Percentiles rank a stretch among this genome's conserved stretches.
Conservation (phyloP, 2,113 vertebrate genomes). For the Pomatostomus ruficeps region DNA sequence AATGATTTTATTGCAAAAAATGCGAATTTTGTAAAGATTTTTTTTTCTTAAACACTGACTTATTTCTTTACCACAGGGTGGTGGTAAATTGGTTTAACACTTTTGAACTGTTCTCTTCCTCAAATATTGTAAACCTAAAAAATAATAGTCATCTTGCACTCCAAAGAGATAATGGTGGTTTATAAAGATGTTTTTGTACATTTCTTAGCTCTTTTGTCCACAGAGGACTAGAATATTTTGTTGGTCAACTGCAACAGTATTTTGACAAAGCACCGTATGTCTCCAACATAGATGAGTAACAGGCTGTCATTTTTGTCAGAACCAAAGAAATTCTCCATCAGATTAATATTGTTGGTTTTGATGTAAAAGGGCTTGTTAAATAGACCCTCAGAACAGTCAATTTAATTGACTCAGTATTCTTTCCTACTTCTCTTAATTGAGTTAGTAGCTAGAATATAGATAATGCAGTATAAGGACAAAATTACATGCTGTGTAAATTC, state of each 20-base stretch:
- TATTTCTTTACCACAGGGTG: neutral
- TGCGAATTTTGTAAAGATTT: neutral
- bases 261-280: neutral
- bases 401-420: constrained; percentile 4
- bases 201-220: neutral
- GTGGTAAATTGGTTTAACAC: neutral
- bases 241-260: neutral
- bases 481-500: constrained; percentile 5
- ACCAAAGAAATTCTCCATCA: neutral
- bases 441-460: neutral
- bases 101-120: neutral
- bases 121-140: neutral
- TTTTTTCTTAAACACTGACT: neutral
- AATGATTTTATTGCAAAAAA: neutral
- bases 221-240: neutral
- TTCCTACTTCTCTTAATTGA: neutral
- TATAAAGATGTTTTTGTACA: neutral
- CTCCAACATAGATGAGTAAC: neutral
- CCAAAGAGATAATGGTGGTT: neutral
- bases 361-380: neutral
- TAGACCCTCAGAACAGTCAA: neutral
- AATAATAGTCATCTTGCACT: neutral
- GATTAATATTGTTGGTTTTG: neutral
- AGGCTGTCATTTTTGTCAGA: neutral
- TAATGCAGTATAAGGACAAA: neutral